Percentiles rank a stretch among this genome's conserved stretches.
Conservation (phyloP, 2,888 invertebrate genomes). For the Petrolisthes manimaculis region DNA sequence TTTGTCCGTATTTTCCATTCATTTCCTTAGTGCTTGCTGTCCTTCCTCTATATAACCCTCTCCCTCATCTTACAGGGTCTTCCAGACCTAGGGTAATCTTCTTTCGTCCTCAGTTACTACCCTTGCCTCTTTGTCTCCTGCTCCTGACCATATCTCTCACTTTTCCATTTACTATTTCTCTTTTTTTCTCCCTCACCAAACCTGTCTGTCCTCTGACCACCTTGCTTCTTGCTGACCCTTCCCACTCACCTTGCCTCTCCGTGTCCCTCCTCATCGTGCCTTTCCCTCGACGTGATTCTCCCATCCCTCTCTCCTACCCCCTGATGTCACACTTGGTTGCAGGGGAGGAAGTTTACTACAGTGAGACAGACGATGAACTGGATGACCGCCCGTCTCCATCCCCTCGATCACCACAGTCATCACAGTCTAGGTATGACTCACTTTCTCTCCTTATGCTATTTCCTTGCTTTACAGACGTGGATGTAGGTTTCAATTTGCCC, state of each 20-base stretch:
- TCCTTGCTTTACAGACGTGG: not conserved
- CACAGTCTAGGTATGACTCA: constrained; percentile 40
- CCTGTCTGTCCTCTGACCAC: not conserved
- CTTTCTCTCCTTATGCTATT: not conserved
- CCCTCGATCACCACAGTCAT: constrained; percentile 33
- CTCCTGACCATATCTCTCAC: no score
- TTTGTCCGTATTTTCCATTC: no score
- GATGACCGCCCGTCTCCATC: constrained; percentile 53
- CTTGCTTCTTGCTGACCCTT: not conserved
- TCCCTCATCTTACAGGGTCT: no score
- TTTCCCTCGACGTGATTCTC: not conserved
- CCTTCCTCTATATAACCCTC: no score
- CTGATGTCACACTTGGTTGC: constrained; percentile 15
- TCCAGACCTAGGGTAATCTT: no score
- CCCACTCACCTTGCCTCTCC: not conserved
- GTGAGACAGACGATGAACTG: constrained; percentile 65
- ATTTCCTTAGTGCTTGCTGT: no score
- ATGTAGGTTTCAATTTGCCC: not conserved
- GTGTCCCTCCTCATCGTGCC: not conserved
- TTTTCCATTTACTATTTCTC: not conserved
- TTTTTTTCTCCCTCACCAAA: not conserved
- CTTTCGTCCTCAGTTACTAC: no score
- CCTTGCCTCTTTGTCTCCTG: no score
- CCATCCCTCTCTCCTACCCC: not conserved
- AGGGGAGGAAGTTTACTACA: constrained; percentile 65